Conservation (phyloP, 2,888 invertebrate genomes). For the Nomada lathburiana region DNA sequence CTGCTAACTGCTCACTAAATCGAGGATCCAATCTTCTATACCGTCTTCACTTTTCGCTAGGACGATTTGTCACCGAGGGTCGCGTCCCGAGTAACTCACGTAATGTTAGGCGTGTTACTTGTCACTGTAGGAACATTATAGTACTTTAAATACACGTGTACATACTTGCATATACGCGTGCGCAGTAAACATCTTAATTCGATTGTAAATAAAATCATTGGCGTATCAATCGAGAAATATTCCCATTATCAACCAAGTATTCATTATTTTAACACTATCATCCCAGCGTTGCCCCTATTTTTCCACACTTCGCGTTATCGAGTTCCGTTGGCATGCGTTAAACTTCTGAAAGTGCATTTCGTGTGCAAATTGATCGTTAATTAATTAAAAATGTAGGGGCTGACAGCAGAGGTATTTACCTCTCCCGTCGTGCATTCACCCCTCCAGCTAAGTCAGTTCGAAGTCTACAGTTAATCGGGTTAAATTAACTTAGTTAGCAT, state of each 20-base stretch:
- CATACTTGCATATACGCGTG: too few species aligned
- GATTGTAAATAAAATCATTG: not conserved
- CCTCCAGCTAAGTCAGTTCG: constrained; percentile 79
- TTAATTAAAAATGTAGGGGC: constrained; percentile 80
- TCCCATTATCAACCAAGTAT: constrained; percentile 23
- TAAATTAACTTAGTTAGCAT: constrained; percentile 81
- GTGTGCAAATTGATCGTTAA: constrained; percentile 80
- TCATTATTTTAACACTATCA: constrained; percentile 18
- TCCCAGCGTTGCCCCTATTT: constrained; percentile 19
- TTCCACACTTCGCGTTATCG: constrained; percentile 11
- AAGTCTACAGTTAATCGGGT: constrained; percentile 81
- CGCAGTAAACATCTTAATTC: too few species aligned
- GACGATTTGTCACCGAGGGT: constrained; percentile 38
- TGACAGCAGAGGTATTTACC: constrained; percentile 76
- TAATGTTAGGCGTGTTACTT: not conserved
- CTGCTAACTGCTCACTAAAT: constrained; percentile 82
- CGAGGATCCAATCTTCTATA: constrained; percentile 80
- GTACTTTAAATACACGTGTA: too few species aligned
- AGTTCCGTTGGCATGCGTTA: constrained; percentile 57
- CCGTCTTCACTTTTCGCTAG: constrained; percentile 52
- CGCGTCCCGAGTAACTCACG: not conserved
- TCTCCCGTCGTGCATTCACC: constrained; percentile 62
- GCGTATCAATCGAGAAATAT: not conserved
- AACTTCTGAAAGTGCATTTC: constrained; percentile 68
- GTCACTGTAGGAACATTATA: too few species aligned